phyloP scores from a whole-genome alignment of 64 coral and sea anemone genomes.

The Trachythela sp. region DNA sequence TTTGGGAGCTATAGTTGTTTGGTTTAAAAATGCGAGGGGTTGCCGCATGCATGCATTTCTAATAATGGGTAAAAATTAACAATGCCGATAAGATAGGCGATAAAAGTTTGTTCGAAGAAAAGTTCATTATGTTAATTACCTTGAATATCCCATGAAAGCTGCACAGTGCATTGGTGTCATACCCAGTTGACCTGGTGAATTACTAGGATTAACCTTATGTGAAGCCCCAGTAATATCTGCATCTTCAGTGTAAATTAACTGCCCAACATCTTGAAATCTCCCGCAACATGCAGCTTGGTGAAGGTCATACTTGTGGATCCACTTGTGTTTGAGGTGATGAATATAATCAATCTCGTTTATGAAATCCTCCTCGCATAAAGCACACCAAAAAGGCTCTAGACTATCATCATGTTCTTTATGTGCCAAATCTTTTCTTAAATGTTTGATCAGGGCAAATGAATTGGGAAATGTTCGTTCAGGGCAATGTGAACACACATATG shows the following conservation, averaged over 20 bases:
- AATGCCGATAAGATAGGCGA: neutral
- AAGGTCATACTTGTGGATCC: conserved; percentile 47
- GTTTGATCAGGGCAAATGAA: conserved; percentile 36
- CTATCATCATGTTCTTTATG: neutral
- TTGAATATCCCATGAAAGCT: conserved; percentile 56
- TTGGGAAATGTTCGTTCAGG: conserved; percentile 20
- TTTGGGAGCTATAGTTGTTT: too few species aligned
- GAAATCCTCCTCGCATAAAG: conserved; percentile 21
- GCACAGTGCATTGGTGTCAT: conserved; percentile 71
- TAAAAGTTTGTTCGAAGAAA: too few species aligned
- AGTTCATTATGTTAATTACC: neutral
- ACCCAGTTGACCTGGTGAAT: neutral
- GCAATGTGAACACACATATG: conserved; percentile 16
- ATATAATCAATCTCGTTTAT: conserved; percentile 27
- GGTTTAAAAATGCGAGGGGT: too few species aligned
- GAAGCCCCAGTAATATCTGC: conserved; percentile 49
- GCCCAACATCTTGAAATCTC: conserved; percentile 24
- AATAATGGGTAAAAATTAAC: neutral
- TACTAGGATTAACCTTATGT: neutral
- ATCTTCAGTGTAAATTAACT: conserved; percentile 36
- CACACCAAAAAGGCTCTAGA: conserved; percentile 6
- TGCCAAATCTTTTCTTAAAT: conserved; percentile 27
- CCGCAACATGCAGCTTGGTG: conserved; percentile 66
- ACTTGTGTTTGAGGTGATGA: conserved; percentile 49
- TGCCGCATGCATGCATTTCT: too few species aligned